phyloP scores from a whole-genome alignment of 2,113 vertebrate species.

The Albula glossodonta region DNA sequence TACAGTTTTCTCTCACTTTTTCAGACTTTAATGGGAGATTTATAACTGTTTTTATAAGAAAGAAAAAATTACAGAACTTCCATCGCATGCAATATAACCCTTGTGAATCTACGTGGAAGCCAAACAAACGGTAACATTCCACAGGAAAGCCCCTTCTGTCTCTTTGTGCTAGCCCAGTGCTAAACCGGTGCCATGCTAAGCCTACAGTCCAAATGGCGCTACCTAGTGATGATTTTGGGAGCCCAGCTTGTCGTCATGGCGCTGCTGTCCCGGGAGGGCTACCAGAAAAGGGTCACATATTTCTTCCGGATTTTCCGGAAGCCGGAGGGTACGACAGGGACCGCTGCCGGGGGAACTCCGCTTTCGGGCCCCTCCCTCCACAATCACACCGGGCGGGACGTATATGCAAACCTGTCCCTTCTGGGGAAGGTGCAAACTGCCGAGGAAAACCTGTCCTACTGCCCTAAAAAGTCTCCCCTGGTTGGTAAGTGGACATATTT shows the following conservation, averaged over 20 bases:
- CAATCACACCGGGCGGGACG: constrained; percentile 60
- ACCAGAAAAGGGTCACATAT: constrained; percentile 68
- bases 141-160: neutral
- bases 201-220: constrained; percentile 71
- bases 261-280: constrained; percentile 71
- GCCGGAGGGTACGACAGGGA: constrained; percentile 16
- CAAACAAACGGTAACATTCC: neutral
- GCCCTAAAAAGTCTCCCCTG: constrained; percentile 68
- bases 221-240: constrained; percentile 72
- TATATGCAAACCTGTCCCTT: constrained; percentile 72
- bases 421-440: constrained; percentile 40
- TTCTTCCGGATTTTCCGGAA: constrained; percentile 75
- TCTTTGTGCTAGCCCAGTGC: neutral
- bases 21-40: too few relatives aligned
- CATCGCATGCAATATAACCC: neutral
- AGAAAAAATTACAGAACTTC: neutral
- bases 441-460: constrained; percentile 63
- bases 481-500: constrained; percentile 61
- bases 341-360: neutral
- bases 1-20: too few relatives aligned
- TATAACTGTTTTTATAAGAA: too few relatives aligned
- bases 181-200: constrained; percentile 43
- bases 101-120: neutral
- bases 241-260: constrained; percentile 77
- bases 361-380: constrained; percentile 24